These are phyloP conservation scores for Pseudonaja textilis DNA, from an alignment of 2,113 vertebrate genomes.

Conservation along the genomic window DNA sequence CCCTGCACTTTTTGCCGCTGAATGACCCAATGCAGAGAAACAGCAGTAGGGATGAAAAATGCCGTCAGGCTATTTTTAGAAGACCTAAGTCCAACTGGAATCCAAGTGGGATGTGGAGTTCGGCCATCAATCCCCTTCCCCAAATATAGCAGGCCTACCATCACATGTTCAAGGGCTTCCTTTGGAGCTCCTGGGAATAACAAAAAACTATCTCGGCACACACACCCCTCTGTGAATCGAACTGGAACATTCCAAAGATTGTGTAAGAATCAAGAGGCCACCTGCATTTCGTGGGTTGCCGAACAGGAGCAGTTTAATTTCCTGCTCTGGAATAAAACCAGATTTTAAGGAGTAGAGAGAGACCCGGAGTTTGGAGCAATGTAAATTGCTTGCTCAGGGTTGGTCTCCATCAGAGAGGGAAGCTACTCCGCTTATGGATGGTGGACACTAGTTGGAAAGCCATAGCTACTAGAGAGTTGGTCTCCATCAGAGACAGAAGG, in stretches of 20 bases:
- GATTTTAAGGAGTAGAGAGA: not conserved
- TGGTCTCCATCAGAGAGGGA: not conserved
- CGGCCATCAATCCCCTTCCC: not conserved
- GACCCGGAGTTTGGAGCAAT: not conserved
- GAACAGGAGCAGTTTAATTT: not conserved
- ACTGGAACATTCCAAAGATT: not conserved
- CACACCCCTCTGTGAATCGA: not conserved
- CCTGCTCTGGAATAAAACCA: not conserved
- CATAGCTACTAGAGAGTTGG: too few relatives aligned
- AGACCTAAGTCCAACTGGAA: not conserved
- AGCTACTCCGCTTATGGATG: not conserved
- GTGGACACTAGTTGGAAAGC: too few relatives aligned
- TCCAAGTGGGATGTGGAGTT: not conserved
- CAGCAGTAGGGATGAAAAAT: not conserved
- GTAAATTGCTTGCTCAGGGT: not conserved
- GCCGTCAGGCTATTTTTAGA: not conserved
- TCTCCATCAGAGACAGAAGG: too few relatives aligned
- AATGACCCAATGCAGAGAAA: not conserved
- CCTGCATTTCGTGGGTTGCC: not conserved
- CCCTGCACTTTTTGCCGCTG: accelerated
- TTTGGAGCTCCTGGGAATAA: not conserved
- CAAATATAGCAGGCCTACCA: not conserved
- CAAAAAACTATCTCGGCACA: not conserved
- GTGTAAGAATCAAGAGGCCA: not conserved
- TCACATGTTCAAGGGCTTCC: not conserved